Evolutionary conservation across 92 coral and sea anemone species (phyloP).

Genomic region (Chrysogorgia sp.): DNA sequence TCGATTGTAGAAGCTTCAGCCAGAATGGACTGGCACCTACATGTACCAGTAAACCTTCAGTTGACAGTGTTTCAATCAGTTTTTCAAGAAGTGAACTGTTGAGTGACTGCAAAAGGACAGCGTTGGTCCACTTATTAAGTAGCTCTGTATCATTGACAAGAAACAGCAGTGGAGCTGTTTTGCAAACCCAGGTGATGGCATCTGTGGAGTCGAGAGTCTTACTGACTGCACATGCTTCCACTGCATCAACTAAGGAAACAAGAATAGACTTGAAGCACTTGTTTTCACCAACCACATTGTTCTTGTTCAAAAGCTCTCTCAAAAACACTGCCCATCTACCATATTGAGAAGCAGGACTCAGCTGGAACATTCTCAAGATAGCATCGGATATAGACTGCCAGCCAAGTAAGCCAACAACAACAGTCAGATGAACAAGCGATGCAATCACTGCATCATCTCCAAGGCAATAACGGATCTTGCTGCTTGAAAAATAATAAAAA

Average conservation of each 20-base stretch:
- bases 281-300: background rate
- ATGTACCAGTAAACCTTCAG: too few relatives aligned
- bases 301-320: background rate
- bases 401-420: slow-evolving; percentile 4
- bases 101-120: background rate
- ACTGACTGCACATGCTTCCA: background rate
- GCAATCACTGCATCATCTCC: too few relatives aligned
- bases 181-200: background rate
- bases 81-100: background rate
- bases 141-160: background rate
- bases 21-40: background rate
- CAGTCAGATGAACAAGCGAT: too few relatives aligned
- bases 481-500: background rate
- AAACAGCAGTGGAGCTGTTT: slow-evolving; percentile 5
- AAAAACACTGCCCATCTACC: slow-evolving; percentile 23
- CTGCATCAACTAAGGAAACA: slow-evolving; percentile 1
- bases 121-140: background rate
- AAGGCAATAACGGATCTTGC: too few relatives aligned
- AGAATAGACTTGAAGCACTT: slow-evolving; percentile 10
- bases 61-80: background rate
- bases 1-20: background rate
- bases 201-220: background rate
- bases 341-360: slow-evolving; percentile 16
- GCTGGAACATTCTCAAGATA: slow-evolving; percentile 5
- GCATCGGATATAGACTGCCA: slow-evolving; percentile 12